Conservation (phyloP, 2,888 invertebrate genomes). For the Phaedon cochleariae region DNA sequence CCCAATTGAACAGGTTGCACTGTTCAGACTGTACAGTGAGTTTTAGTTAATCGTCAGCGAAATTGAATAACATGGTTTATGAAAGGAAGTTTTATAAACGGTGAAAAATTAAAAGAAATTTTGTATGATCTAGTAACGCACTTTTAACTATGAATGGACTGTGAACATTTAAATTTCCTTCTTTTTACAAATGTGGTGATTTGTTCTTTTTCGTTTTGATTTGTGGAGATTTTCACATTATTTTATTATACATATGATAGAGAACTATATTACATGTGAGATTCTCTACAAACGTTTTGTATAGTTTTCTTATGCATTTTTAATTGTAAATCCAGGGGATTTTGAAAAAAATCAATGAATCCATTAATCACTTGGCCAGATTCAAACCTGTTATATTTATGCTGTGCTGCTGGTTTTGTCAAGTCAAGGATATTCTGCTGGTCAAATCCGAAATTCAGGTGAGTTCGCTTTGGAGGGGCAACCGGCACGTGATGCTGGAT, state of each 20-base stretch:
- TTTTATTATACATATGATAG: conserved; percentile 50
- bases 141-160: conserved; percentile 42
- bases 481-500: too few relatives aligned
- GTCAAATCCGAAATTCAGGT: conserved; percentile 10
- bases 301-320: conserved; percentile 52
- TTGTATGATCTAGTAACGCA: conserved; percentile 44
- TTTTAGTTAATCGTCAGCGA: conserved; percentile 48
- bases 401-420: conserved; percentile 22
- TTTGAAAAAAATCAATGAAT: conserved; percentile 20
- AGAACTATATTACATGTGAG: conserved; percentile 49
- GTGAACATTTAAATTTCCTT: conserved; percentile 30
- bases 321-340: conserved; percentile 45
- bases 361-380: conserved; percentile 20
- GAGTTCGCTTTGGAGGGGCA: neutral
- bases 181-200: conserved; percentile 33
- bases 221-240: conserved; percentile 49
- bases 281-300: conserved; percentile 51
- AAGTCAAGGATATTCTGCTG: conserved; percentile 22
- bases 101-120: conserved; percentile 37
- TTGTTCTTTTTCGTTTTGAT: conserved; percentile 38
- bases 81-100: conserved; percentile 37
- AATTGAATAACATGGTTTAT: conserved; percentile 34
- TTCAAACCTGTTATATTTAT: conserved; percentile 6
- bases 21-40: conserved; percentile 56
- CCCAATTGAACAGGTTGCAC: conserved; percentile 38